phyloP scores from a whole-genome alignment of 2,888 invertebrate genomes.

The Hylaea fasciaria region DNA sequence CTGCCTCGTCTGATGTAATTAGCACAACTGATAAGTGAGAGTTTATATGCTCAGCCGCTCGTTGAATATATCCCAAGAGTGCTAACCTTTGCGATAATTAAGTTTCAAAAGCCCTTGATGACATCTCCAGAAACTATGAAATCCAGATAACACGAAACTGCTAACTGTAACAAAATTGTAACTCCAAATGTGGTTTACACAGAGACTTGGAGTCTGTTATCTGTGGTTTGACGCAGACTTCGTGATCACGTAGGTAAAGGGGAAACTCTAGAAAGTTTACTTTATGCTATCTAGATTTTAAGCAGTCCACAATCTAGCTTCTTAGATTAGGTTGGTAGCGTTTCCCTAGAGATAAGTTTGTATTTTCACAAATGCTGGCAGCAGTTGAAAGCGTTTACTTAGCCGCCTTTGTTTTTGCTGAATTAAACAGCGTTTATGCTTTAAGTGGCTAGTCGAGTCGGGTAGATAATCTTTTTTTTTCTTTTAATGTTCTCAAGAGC shows the following conservation, averaged over 20 bases:
- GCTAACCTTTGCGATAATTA: conserved; percentile 26
- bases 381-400: conserved; percentile 57
- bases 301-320: conserved; percentile 36
- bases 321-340: conserved; percentile 44
- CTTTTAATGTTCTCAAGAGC: conserved; percentile 49
- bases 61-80: conserved; percentile 20
- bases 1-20: not conserved
- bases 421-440: conserved; percentile 67
- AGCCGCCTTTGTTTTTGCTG: conserved; percentile 70
- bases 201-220: conserved; percentile 36
- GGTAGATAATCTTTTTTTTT: conserved; percentile 58
- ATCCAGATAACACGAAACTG: conserved; percentile 26
- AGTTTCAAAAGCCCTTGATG: conserved; percentile 29
- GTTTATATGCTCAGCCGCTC: not conserved
- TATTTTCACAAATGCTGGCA: conserved; percentile 52
- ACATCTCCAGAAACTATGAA: conserved; percentile 26
- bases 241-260: conserved; percentile 30
- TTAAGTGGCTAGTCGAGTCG: conserved; percentile 65
- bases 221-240: conserved; percentile 25
- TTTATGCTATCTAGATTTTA: conserved; percentile 26
- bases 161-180: conserved; percentile 26
- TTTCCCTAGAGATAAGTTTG: conserved; percentile 50
- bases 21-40: too few relatives aligned
- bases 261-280: conserved; percentile 32
- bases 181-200: conserved; percentile 19